Evolutionary conservation across 2,888 invertebrate genomes (phyloP).

Genomic region (Gerosis bhagava): DNA sequence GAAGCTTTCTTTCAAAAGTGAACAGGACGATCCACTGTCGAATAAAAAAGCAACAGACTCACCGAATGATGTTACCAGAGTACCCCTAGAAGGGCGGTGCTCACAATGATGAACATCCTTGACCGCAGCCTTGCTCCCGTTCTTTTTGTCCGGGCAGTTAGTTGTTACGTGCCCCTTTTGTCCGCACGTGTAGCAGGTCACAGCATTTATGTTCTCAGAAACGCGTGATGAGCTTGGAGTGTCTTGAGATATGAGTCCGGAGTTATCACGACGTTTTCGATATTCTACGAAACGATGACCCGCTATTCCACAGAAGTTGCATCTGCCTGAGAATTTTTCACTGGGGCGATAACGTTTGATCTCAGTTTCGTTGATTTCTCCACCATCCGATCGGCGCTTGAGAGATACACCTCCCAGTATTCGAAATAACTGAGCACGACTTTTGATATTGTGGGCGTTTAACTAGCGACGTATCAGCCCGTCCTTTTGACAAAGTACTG

Average conservation of each 20-base stretch:
- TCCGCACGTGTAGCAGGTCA: slow-evolving; percentile 11
- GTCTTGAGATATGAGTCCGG: too few species aligned
- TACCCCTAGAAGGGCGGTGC: slow-evolving; percentile 20
- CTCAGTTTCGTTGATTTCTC: slow-evolving; percentile 8
- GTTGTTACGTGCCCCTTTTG: slow-evolving; percentile 7
- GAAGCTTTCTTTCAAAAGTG: slow-evolving; percentile 13
- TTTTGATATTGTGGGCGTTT: slow-evolving; percentile 25
- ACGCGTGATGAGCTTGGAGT: too few species aligned
- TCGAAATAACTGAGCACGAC: slow-evolving; percentile 33
- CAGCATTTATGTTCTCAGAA: too few species aligned
- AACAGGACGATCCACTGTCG: slow-evolving; percentile 33
- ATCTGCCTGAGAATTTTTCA: slow-evolving; percentile 11
- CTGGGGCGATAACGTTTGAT: slow-evolving; percentile 8
- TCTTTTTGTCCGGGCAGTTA: too few species aligned
- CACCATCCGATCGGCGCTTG: slow-evolving; percentile 25
- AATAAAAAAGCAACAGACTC: slow-evolving; percentile 31
- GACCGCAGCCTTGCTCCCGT: too few species aligned
- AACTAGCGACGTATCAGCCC: slow-evolving; percentile 32
- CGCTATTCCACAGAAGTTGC: slow-evolving; percentile 11
- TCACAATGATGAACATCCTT: slow-evolving; percentile 23
- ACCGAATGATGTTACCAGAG: slow-evolving; percentile 29
- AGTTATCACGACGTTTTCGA: too few species aligned
- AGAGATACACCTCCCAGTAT: slow-evolving; percentile 28
- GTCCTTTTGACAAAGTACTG: background rate
- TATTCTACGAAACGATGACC: too few species aligned